Conservation (phyloP, 23 tunicate species). For the Botrylloides violaceus region DNA sequence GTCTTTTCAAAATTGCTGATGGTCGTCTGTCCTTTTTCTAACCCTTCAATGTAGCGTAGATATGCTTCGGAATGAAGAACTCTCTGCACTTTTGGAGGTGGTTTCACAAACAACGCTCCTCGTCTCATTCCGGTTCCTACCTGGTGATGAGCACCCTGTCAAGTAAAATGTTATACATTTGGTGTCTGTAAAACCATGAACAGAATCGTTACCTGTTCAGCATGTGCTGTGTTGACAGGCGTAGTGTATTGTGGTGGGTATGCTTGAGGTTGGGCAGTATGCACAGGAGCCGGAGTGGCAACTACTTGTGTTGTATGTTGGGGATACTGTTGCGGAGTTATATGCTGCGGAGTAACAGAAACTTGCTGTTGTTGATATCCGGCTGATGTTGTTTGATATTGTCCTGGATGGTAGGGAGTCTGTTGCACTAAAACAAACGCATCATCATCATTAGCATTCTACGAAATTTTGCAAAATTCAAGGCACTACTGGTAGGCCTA, state of each 20-base stretch:
- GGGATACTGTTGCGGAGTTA: conserved; percentile 34
- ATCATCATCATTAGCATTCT: conserved; percentile 2
- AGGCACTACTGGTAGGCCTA: no score
- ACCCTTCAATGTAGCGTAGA: conserved; percentile 76
- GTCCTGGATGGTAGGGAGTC: conserved; percentile 3
- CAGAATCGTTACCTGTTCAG: background rate
- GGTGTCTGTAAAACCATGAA: background rate
- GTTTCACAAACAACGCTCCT: conserved; percentile 88
- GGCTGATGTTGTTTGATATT: background rate
- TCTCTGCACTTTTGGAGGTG: conserved; percentile 88
- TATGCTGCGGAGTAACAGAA: conserved; percentile 11
- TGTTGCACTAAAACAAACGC: conserved; percentile 1
- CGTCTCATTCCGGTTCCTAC: conserved; percentile 33
- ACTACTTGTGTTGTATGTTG: conserved; percentile 17
- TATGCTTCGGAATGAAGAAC: conserved; percentile 90
- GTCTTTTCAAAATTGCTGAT: conserved; percentile 71
- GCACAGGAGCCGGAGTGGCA: conserved; percentile 19
- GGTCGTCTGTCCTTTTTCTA: conserved; percentile 63
- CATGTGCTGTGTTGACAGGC: conserved; percentile 1
- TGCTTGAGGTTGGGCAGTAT: background rate
- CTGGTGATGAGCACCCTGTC: conserved; percentile 10
- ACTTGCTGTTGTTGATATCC: background rate
- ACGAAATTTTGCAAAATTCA: no score
- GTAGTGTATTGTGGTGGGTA: background rate
- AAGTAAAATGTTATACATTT: background rate